Evolutionary conservation across 2,797 vertebrate species (phyloP).

Genomic region (Halcyon badia): DNA sequence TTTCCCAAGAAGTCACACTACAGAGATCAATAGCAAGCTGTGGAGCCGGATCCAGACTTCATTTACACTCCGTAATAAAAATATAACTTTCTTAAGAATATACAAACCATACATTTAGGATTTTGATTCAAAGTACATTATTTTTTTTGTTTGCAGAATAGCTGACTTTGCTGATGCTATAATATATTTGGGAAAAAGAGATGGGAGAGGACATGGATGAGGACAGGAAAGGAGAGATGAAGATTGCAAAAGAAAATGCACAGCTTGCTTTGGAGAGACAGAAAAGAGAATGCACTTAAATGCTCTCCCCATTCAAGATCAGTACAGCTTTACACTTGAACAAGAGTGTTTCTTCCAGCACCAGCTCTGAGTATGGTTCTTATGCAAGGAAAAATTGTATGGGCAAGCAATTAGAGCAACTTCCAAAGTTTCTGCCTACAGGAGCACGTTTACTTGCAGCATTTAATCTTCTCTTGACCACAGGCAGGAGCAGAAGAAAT

Average conservation of each 20-base stretch:
- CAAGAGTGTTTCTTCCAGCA: background rate
- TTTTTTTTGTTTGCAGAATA: background rate
- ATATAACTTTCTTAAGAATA: background rate
- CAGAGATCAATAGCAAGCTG: background rate
- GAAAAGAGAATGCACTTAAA: background rate
- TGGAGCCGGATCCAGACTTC: background rate
- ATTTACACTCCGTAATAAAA: background rate
- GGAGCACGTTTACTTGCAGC: background rate
- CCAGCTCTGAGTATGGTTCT: background rate
- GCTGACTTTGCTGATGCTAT: background rate
- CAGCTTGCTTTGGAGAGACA: background rate
- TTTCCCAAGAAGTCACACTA: background rate
- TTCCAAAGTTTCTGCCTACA: background rate
- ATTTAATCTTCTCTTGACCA: background rate
- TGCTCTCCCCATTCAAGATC: background rate
- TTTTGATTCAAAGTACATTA: background rate
- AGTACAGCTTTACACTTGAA: background rate
- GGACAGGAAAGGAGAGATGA: background rate
- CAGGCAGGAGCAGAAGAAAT: background rate
- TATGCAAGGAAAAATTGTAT: background rate
- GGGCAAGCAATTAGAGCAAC: background rate
- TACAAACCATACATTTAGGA: background rate
- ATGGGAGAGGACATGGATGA: background rate
- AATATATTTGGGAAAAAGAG: background rate
- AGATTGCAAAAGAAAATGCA: no score